phyloP scores from a whole-genome alignment of 2,113 vertebrate species.

The Megalops atlanticus region DNA sequence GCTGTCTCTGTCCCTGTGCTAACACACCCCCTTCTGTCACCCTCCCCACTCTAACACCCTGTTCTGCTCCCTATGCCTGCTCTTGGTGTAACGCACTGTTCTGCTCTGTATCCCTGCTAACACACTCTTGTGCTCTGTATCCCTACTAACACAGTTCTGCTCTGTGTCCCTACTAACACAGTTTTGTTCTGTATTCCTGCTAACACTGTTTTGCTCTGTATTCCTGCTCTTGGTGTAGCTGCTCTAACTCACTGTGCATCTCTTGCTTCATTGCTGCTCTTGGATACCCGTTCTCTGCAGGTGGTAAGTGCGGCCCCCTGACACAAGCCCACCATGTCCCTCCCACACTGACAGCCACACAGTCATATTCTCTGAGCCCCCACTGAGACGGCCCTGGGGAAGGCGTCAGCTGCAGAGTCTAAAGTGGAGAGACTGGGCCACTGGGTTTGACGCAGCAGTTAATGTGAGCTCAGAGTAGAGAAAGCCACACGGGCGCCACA shows the following conservation, averaged over 20 bases:
- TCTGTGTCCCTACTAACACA: no score
- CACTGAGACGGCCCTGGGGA: background rate
- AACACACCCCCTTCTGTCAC: slow-evolving; percentile 1
- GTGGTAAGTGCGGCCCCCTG: slow-evolving; percentile 49
- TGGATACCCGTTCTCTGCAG: slow-evolving; percentile 40
- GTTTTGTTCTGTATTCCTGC: slow-evolving; percentile 1
- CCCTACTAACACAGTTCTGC: slow-evolving; percentile 41
- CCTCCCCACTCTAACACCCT: background rate
- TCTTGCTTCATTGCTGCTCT: slow-evolving; percentile 47
- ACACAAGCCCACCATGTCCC: background rate
- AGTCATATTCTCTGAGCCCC: background rate
- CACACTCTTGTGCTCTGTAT: slow-evolving; percentile 49
- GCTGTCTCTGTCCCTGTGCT: background rate
- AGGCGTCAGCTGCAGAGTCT: background rate
- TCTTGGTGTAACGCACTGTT: slow-evolving; percentile 5
- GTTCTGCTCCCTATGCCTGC: background rate
- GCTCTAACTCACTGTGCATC: slow-evolving; percentile 48
- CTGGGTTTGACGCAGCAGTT: background rate
- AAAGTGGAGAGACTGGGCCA: background rate
- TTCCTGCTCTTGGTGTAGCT: no score
- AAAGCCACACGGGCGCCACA: background rate
- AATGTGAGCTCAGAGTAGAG: background rate
- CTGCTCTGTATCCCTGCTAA: slow-evolving; percentile 34
- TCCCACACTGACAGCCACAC: background rate
- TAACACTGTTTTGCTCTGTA: slow-evolving; percentile 53